phyloP scores from a whole-genome alignment of 2,113 vertebrate genomes.

The Cepphus grylle region DNA sequence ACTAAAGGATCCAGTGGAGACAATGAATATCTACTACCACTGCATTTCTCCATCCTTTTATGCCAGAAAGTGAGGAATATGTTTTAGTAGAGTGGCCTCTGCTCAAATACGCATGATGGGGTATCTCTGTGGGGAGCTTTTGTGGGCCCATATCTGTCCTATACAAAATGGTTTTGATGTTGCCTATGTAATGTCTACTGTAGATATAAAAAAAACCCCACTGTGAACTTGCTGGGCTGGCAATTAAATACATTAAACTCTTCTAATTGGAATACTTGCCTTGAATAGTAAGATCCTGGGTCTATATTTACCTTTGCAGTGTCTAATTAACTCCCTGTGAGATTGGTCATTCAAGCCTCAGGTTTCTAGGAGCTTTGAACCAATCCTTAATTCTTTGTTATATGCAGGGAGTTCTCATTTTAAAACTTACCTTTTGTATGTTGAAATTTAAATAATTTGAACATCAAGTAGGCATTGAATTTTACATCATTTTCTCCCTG shows the following conservation, averaged over 20 bases:
- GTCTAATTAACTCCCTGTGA: neutral
- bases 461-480: neutral
- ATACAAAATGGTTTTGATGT: neutral
- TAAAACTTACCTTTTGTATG: neutral
- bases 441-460: neutral
- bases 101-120: neutral
- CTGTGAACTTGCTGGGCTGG: neutral
- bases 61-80: neutral
- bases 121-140: neutral
- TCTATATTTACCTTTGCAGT: neutral
- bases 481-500: neutral
- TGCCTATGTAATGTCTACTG: neutral
- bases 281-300: neutral
- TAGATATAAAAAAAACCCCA: neutral
- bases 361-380: neutral
- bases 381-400: neutral
- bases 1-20: neutral
- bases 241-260: neutral
- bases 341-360: neutral
- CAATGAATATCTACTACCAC: neutral
- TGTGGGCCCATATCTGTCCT: neutral
- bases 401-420: neutral
- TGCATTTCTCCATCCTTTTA: neutral
- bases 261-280: neutral
- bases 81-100: neutral